Evolutionary conservation across 2,888 invertebrate genomes (phyloP).

Genomic region (Eristalinus aeneus): DNA sequence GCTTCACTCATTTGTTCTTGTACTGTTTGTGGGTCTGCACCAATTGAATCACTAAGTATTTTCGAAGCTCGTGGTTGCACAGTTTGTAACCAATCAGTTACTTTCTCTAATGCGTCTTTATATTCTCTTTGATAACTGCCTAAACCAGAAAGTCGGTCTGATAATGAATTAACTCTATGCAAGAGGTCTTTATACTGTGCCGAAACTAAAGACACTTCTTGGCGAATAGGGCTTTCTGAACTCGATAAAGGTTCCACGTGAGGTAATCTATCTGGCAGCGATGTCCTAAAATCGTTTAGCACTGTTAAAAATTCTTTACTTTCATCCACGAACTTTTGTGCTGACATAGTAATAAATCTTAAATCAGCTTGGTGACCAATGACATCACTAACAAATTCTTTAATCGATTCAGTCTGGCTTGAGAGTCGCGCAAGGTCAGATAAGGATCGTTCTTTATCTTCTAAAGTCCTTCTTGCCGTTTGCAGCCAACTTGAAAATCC

Average conservation of each 20-base stretch:
- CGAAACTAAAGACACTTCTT: slow-evolving; percentile 89
- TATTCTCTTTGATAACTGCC: slow-evolving; percentile 89
- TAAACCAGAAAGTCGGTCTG: slow-evolving; percentile 91
- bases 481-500: slow-evolving; percentile 93
- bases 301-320: slow-evolving; percentile 93
- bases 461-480: slow-evolving; percentile 88
- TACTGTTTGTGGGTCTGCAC: slow-evolving; percentile 92
- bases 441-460: slow-evolving; percentile 92
- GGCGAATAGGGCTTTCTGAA: slow-evolving; percentile 88
- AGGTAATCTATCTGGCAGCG: slow-evolving; percentile 90
- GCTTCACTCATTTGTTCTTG: slow-evolving; percentile 93
- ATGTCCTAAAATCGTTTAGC: slow-evolving; percentile 93
- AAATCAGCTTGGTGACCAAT: slow-evolving; percentile 98
- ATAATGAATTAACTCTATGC: slow-evolving; percentile 90
- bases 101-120: slow-evolving; percentile 91
- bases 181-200: slow-evolving; percentile 91
- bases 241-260: slow-evolving; percentile 87
- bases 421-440: slow-evolving; percentile 88
- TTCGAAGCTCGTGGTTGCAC: slow-evolving; percentile 88
- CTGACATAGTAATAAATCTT: slow-evolving; percentile 96
- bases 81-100: slow-evolving; percentile 89
- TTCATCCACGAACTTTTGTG: slow-evolving; percentile 97
- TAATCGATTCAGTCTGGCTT: slow-evolving; percentile 88
- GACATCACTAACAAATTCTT: slow-evolving; percentile 95
- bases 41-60: slow-evolving; percentile 90